Conservation (phyloP, 2,797 vertebrate genomes). For the Liparis tanakae region DNA sequence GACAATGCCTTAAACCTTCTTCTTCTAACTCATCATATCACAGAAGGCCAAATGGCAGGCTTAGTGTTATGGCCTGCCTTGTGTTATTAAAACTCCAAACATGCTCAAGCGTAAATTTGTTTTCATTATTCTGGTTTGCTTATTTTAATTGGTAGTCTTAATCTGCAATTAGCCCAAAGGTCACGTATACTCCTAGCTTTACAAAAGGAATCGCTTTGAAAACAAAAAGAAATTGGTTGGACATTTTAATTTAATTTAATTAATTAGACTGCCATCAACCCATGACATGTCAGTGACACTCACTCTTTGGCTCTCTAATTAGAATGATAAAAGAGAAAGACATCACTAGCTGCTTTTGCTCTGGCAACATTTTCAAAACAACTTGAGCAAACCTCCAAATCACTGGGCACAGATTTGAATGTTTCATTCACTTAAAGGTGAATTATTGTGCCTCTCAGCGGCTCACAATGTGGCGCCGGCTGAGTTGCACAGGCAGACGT, state of each 20-base stretch:
- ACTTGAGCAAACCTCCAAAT: background rate
- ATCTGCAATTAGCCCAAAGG: constrained; percentile 86
- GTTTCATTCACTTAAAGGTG: background rate
- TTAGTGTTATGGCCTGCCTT: constrained; percentile 49
- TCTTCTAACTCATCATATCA: constrained; percentile 57
- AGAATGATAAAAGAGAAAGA: constrained; percentile 53
- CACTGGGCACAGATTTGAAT: background rate
- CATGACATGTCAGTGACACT: constrained; percentile 78
- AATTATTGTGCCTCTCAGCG: background rate
- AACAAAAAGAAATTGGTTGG: constrained; percentile 72
- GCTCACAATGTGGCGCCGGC: too few relatives aligned
- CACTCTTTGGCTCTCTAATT: constrained; percentile 57
- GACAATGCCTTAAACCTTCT: constrained; percentile 34
- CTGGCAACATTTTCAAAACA: constrained; percentile 9
- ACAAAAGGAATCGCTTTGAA: constrained; percentile 79
- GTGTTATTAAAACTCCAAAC: constrained; percentile 75
- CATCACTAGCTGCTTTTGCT: constrained; percentile 33
- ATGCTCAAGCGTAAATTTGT: constrained; percentile 72
- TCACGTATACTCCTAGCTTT: constrained; percentile 76
- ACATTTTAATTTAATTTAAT: constrained; percentile 57
- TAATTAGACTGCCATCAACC: constrained; percentile 81
- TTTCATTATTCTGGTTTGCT: constrained; percentile 81
- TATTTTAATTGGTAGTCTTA: constrained; percentile 84
- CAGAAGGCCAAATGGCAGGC: constrained; percentile 63
- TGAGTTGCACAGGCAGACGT: background rate